A percentile compares a stretch with the other conserved stretches of the same genome.
Evolutionary conservation across 2,113 vertebrate genomes (phyloP).

Genomic region (Arothron firmamentum): DNA sequence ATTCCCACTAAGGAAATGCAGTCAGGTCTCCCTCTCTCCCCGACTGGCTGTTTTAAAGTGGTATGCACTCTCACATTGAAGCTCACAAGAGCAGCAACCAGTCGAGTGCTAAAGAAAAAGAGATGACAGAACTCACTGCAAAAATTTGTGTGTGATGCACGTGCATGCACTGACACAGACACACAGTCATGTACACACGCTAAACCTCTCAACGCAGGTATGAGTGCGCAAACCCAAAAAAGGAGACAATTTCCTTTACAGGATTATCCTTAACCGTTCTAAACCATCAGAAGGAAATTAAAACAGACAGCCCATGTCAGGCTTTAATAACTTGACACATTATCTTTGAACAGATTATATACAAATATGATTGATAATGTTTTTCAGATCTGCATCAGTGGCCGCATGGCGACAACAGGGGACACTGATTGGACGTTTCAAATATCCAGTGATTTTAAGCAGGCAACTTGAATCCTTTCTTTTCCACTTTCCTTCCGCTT

Average conservation of each 20-base stretch:
- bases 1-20: conserved; percentile 63
- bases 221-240: conserved; percentile 25
- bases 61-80: conserved; percentile 39
- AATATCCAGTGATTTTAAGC: not conserved
- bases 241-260: conserved; percentile 21
- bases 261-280: conserved; percentile 40
- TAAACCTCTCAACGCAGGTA: too few species aligned
- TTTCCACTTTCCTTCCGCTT: conserved; percentile 12
- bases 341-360: conserved; percentile 1
- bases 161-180: not conserved
- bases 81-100: conserved; percentile 13
- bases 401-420: conserved; percentile 61
- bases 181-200: not conserved
- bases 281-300: conserved; percentile 5
- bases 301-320: not conserved
- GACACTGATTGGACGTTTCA: conserved; percentile 13
- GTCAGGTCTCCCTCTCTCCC: conserved; percentile 36
- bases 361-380: conserved; percentile 8
- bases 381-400: conserved; percentile 47
- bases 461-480: not conserved
- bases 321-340: not conserved
- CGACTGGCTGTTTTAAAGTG: conserved; percentile 54
- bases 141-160: not conserved
- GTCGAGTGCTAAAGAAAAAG: not conserved
- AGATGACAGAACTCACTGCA: not conserved